These are phyloP conservation scores for Eupithecia pulchellata DNA, from an alignment of 2,888 invertebrate genomes.

Conservation along the genomic window DNA sequence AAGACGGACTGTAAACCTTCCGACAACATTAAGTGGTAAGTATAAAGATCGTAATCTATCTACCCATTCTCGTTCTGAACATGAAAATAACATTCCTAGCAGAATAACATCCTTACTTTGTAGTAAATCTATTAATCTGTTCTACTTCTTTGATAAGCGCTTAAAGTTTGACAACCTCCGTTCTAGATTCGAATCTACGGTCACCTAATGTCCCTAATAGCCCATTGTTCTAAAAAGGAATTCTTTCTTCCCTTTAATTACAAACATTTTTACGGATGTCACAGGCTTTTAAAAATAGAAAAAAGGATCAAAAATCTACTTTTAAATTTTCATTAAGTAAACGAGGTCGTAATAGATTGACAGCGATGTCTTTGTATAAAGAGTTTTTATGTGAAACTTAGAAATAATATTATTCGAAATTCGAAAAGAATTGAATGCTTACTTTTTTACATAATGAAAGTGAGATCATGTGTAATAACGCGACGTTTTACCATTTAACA, in stretches of 20 bases:
- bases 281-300: slow-evolving; percentile 49
- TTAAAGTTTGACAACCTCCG: slow-evolving; percentile 41
- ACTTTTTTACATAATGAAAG: not conserved
- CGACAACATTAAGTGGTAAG: too few species aligned
- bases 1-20: too few species aligned
- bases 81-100: not conserved
- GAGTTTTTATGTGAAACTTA: not conserved
- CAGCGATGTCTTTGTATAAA: slow-evolving; percentile 1
- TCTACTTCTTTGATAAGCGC: too few species aligned
- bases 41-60: too few species aligned
- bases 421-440: not conserved
- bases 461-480: not conserved
- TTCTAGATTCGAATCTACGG: slow-evolving; percentile 78
- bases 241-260: slow-evolving; percentile 77
- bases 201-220: slow-evolving; percentile 67
- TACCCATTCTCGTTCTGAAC: too few species aligned
- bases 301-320: not conserved
- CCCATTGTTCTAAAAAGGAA: slow-evolving; percentile 73
- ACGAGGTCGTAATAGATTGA: not conserved
- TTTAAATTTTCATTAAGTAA: not conserved
- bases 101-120: not conserved
- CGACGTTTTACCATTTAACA: slow-evolving; percentile 4
- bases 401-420: not conserved
- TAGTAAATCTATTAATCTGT: too few species aligned
- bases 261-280: slow-evolving; percentile 81